Base-by-base conservation (phyloP, 1,140 invertebrate genomes). In the Drosophila orena region DNA sequence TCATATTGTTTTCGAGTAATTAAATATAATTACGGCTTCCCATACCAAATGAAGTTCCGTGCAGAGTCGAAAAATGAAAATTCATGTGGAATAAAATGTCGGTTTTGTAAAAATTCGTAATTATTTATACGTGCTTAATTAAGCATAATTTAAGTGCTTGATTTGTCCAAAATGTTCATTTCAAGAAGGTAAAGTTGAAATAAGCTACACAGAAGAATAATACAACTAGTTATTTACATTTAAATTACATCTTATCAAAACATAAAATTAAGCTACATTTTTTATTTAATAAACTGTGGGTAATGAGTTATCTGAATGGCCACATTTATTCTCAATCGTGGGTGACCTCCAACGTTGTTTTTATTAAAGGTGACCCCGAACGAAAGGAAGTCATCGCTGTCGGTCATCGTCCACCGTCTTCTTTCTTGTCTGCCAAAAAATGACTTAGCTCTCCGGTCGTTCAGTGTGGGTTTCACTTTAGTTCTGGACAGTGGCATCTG, bases 21-120 rank as follows among this genome's bases (percentile, higher is more conserved):
- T 88, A 88, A 88, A 88, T 88, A 83, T 85, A 85, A 85, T 85
- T 78, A 64, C 20, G 55, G 49, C 30, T 54, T 58, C 49, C 55
- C 57, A 43, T 56, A 46, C 55, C 81, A 70, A 74, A 64, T 68
- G 43, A 3, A 17, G 66, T 14, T 38, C 14, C 49, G 38, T 53
- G 54, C 34, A 4, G 20, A 22, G n/a, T 15, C 3, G 6, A 15
- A 35, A 65, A 53, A 27, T 65, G 37, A 4, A 43, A 47, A 40
- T 30, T 40, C 37, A 35, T 61, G 58, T 34, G n/a, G 44, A 43
- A 50, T 64, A 50, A 64, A 64, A 50, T 50, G 44, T n/a, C 17
- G 27, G 49, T 30, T 47, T 47, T 66, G 15, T 11, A 20, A 42
- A 35, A 64, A 40, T 20, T 11, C 17, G 46, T 68, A 64, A 68